Base-by-base conservation (phyloP, 2,888 invertebrate species). In the Brachyptera putata region DNA sequence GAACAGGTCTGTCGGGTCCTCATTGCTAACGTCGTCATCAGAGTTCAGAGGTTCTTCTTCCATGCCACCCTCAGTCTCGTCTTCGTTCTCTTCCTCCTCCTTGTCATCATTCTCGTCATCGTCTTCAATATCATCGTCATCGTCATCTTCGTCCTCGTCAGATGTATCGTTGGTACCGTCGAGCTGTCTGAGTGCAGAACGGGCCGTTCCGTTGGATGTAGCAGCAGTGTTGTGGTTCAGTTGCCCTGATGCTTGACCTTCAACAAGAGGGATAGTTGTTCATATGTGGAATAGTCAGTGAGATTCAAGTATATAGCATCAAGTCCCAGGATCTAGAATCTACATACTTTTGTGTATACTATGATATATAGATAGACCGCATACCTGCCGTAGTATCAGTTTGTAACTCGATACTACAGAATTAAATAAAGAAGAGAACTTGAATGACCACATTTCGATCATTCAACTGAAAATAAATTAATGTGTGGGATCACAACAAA, bases 1-100 rank as follows among this genome's bases (percentile, higher is more conserved):
- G 79, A 98, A 99, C 73, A 98, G 83, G 75, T 97, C 96, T 64
- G 87, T 82, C 0, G 93, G 89, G 72, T 95, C 92, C 70, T 96
- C 97, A 73, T 97, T 97, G 53, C 96, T 96, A 4, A 97, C 95
- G 78, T 98, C 97, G 77, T 98, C 98, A 69, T 87, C 95, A 3
- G 95, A 95, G 76, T 97, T 97, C 1, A 98, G 78, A 0, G 97
- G 97, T 72, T 97, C 96, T 79, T 96, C 74, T 62, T 80, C 84
- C 61, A 86, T 86, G 66, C 86, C 86, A 21, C 85, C 82, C 67
- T 86, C 86, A 46, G 81, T 79, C 65, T 81, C 81, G 58, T 83
- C 89, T 67, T 89, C 90, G 62, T 90, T 88, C 22, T 89, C 88
- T 48, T 85, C 86, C 55, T 88, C 89, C 67, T 89, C 89, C 68